Percentiles rank a stretch among this genome's conserved stretches.
These are phyloP conservation scores for Monodelphis domestica DNA, from an alignment of 2,797 vertebrate genomes.

Conservation along the genomic window DNA sequence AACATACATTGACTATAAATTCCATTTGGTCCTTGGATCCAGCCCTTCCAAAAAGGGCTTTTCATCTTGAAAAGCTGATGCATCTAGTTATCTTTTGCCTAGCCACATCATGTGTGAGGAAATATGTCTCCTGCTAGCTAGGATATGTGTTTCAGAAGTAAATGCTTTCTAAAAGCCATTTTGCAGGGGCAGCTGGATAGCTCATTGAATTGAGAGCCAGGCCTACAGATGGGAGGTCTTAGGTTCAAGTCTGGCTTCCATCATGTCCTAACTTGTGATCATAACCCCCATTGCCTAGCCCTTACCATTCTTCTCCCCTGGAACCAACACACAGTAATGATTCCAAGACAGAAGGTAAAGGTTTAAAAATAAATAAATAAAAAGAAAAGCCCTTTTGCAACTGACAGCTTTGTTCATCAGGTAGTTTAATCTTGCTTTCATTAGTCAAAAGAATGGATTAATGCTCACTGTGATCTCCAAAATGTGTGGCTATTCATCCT, in stretches of 20 bases:
- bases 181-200: no score
- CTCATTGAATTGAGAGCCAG: no score
- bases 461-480: neutral
- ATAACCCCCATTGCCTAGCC: no score
- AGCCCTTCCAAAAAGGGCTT: no score
- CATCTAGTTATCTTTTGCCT: neutral
- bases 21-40: neutral
- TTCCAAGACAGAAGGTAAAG: no score
- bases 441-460: neutral
- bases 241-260: no score
- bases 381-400: neutral
- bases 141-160: neutral
- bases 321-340: no score
- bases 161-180: neutral
- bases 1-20: neutral
- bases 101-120: neutral
- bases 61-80: neutral
- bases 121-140: neutral
- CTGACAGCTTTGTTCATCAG: neutral
- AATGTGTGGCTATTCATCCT: neutral
- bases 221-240: no score
- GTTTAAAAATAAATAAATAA: no score
- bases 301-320: no score
- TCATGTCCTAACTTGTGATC: no score
- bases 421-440: neutral